Percentiles rank a stretch among this genome's conserved stretches.
These are phyloP conservation scores for Drosophila tsacasi DNA, from an alignment of 1,140 invertebrate species.

Conservation along the genomic window DNA sequence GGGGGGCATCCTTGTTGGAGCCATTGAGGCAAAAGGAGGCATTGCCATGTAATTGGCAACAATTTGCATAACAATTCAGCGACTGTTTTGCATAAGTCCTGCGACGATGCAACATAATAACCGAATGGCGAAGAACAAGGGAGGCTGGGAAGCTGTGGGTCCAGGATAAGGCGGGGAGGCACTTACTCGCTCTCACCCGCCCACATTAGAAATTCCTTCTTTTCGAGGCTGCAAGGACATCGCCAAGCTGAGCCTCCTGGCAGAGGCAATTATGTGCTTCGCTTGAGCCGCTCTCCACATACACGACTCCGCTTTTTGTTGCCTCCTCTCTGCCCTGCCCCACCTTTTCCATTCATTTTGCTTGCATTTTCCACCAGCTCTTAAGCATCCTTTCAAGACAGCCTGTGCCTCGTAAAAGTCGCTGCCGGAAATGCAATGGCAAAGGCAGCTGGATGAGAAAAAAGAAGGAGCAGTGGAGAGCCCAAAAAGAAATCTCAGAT, in stretches of 20 bases:
- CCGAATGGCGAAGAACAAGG: slow-evolving; percentile 25
- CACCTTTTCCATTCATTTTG: slow-evolving; percentile 10
- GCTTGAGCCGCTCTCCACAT: slow-evolving; percentile 67
- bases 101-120: slow-evolving; percentile 78
- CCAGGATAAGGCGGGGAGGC: slow-evolving; percentile 29
- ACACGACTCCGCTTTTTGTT: slow-evolving; percentile 20
- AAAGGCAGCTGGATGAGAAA: slow-evolving; percentile 29
- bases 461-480: background rate
- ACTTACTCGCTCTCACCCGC: slow-evolving; percentile 77
- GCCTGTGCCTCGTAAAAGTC: slow-evolving; percentile 67
- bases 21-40: slow-evolving; percentile 48
- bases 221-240: slow-evolving; percentile 51
- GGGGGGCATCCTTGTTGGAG: slow-evolving; percentile 20
- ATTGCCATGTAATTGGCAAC: slow-evolving; percentile 81
- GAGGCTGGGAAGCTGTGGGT: slow-evolving; percentile 13
- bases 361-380: slow-evolving; percentile 6
- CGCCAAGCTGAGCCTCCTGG: slow-evolving; percentile 34
- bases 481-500: slow-evolving; percentile 64
- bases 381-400: slow-evolving; percentile 58
- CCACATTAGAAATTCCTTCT: slow-evolving; percentile 82
- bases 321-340: background rate
- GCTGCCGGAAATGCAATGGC: slow-evolving; percentile 71
- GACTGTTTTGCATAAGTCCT: slow-evolving; percentile 83
- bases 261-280: slow-evolving; percentile 83
- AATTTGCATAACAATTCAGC: slow-evolving; percentile 84